Evolutionary conservation across 2,888 invertebrate species (phyloP).

Genomic region (Drosophila anceps): DNA sequence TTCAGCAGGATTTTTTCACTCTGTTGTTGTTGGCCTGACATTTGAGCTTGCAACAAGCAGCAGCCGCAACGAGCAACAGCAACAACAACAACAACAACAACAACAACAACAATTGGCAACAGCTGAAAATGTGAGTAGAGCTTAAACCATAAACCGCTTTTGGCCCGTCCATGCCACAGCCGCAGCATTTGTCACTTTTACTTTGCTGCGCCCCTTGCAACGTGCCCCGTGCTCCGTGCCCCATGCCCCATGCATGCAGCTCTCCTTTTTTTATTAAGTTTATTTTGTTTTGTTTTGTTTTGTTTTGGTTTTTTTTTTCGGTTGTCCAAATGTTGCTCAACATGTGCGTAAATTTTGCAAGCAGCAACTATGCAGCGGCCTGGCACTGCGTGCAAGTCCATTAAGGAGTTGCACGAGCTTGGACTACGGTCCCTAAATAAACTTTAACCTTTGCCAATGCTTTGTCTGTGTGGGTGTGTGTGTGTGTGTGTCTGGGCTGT

Average conservation of each 20-base stretch:
- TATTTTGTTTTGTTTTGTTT: not conserved
- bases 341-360: conserved; percentile 47
- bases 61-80: conserved; percentile 20
- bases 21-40: conserved; percentile 31
- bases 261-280: conserved; percentile 1
- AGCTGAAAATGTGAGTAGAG: conserved; percentile 50
- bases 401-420: conserved; percentile 23
- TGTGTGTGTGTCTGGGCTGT: conserved; percentile 37
- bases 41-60: conserved; percentile 55
- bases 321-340: conserved; percentile 34
- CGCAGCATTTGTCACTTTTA: conserved; percentile 49
- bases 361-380: conserved; percentile 10
- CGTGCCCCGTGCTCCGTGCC: not conserved
- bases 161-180: conserved; percentile 28
- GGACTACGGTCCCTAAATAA: conserved; percentile 20
- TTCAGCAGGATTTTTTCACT: conserved; percentile 27
- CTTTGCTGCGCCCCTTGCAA: conserved; percentile 16
- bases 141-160: conserved; percentile 46
- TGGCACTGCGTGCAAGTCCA: not conserved
- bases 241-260: not conserved
- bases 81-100: conserved; percentile 1
- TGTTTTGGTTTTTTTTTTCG: not conserved
- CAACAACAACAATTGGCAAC: conserved; percentile 17
- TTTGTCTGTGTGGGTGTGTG: not conserved
- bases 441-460: conserved; percentile 4